Evolutionary conservation across 2,888 invertebrate genomes (phyloP).

Genomic region (Caenorhabditis afra): DNA sequence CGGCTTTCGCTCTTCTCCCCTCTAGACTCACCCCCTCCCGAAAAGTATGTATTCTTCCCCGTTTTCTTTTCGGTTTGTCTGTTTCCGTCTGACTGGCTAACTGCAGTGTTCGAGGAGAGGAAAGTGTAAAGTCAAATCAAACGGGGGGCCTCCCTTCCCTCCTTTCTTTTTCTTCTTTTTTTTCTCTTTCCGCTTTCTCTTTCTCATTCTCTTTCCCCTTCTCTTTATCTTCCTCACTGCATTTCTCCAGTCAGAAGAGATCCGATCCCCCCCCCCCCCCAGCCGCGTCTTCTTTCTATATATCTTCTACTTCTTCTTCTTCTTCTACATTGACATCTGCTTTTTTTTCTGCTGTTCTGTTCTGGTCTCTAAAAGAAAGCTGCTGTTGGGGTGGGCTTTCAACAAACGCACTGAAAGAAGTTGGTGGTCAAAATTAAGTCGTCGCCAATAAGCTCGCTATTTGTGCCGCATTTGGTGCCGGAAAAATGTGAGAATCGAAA

Average conservation of each 20-base stretch:
- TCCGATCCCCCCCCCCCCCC: conserved; percentile 48
- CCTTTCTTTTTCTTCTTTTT: too few relatives aligned
- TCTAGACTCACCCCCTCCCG: conserved; percentile 11
- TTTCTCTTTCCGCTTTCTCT: too few relatives aligned
- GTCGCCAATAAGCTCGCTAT: conserved; percentile 32
- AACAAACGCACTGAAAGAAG: not conserved
- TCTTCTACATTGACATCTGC: conserved; percentile 51
- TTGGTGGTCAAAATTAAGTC: conserved; percentile 53
- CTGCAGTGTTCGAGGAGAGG: conserved; percentile 53
- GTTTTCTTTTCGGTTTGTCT: conserved; percentile 10
- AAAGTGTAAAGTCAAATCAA: conserved; percentile 65
- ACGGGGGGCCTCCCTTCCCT: conserved; percentile 23
- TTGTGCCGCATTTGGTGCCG: conserved; percentile 31
- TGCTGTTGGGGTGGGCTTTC: conserved; percentile 37
- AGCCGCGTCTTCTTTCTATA: conserved; percentile 41
- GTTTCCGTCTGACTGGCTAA: conserved; percentile 56
- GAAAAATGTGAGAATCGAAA: conserved; percentile 57
- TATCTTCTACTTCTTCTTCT: conserved; percentile 43
- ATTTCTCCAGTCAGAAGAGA: conserved; percentile 32
- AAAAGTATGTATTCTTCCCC: conserved; percentile 30
- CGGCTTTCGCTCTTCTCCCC: conserved; percentile 11
- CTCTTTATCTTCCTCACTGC: conserved; percentile 10
- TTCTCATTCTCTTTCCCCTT: conserved; percentile 18
- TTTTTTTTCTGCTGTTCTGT: conserved; percentile 16
- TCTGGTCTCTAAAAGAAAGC: too few relatives aligned